A percentile compares a stretch with the other conserved stretches of the same genome.
These are phyloP conservation scores for Pseudorhombus dupliciocellatus DNA, from an alignment of 2,113 vertebrate species.

Conservation along the genomic window DNA sequence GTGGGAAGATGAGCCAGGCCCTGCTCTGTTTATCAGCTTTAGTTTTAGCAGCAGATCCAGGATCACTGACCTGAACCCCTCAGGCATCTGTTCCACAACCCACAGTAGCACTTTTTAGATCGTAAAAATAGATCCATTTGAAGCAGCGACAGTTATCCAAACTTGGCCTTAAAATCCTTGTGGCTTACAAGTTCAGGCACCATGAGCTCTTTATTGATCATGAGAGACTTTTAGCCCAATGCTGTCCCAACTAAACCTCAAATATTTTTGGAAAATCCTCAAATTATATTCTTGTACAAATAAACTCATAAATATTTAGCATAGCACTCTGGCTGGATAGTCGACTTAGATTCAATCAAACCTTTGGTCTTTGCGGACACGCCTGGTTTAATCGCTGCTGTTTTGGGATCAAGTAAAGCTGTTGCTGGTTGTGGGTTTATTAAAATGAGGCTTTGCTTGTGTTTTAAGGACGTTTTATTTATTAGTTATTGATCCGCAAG, in stretches of 20 bases:
- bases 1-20: slow-evolving; percentile 34
- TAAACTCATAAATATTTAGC: no score
- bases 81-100: slow-evolving; percentile 29
- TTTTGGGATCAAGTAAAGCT: no score
- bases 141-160: neutral
- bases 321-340: no score
- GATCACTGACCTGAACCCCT: slow-evolving; percentile 13
- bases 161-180: neutral
- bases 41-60: slow-evolving; percentile 9
- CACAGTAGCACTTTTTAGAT: neutral
- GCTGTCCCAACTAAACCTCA: neutral
- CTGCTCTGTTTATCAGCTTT: slow-evolving; percentile 34
- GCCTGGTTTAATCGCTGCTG: no score
- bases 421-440: no score
- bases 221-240: neutral
- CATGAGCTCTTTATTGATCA: neutral
- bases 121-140: neutral
- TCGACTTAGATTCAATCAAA: no score
- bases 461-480: no score
- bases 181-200: neutral
- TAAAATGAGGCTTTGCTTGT: no score
- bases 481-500: no score
- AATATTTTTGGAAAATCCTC: neutral
- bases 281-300: neutral
- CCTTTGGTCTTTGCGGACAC: no score